These are phyloP conservation scores for Odontomachus brunneus DNA, from an alignment of 1,140 invertebrate species.

Conservation along the genomic window DNA sequence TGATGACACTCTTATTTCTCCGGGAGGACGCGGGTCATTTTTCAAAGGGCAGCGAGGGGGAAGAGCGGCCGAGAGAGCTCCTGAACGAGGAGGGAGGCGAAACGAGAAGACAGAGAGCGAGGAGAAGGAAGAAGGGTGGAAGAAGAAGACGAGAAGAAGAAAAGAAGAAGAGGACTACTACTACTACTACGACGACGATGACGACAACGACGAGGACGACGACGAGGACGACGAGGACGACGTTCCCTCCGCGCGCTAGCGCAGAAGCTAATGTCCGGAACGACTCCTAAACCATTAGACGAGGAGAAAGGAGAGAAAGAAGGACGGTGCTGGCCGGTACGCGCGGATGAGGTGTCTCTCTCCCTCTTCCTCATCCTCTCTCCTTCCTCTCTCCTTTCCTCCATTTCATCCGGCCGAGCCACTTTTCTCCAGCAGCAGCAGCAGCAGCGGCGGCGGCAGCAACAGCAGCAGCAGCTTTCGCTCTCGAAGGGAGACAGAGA, in stretches of 20 bases:
- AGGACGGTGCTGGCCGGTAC: conserved; percentile 38
- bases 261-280: conserved; percentile 84
- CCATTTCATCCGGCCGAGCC: conserved; percentile 45
- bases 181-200: conserved; percentile 44
- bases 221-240: conserved; percentile 46
- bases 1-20: conserved; percentile 82
- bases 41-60: conserved; percentile 77
- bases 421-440: conserved; percentile 8
- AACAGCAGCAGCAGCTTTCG: conserved; percentile 38
- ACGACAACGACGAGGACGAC: conserved; percentile 51
- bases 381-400: conserved; percentile 34
- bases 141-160: conserved; percentile 40
- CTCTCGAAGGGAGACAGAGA: conserved; percentile 49
- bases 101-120: conserved; percentile 37
- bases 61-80: conserved; percentile 55
- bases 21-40: conserved; percentile 78
- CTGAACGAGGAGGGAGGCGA: conserved; percentile 55
- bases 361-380: conserved; percentile 52
- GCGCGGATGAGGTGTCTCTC: conserved; percentile 43
- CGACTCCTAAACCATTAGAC: conserved; percentile 82
- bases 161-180: conserved; percentile 46
- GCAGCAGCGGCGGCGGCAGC: neutral
- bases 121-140: conserved; percentile 30
- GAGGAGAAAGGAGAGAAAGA: conserved; percentile 53
- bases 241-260: conserved; percentile 66